Evolutionary conservation across 1,140 invertebrate genomes (phyloP).

Genomic region (Arion vulgaris): DNA sequence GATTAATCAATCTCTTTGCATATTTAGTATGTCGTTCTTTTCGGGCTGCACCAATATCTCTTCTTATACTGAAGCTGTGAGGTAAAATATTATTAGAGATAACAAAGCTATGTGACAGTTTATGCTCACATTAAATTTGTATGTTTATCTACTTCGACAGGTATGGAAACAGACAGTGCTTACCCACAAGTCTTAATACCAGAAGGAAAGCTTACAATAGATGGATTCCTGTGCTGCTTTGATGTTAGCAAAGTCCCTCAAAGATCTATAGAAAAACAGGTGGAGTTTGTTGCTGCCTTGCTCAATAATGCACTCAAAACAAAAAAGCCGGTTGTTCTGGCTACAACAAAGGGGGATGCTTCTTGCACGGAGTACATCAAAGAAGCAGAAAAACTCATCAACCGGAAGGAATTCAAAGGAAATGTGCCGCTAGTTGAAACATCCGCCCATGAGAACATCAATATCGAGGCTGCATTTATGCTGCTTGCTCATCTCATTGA

Average conservation of each 20-base stretch:
- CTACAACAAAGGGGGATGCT: conserved; percentile 97
- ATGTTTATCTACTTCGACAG: conserved; percentile 44
- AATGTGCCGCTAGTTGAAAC: conserved; percentile 92
- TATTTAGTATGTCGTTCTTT: no score
- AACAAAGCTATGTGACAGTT: no score
- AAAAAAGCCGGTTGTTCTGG: conserved; percentile 95
- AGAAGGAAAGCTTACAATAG: conserved; percentile 93
- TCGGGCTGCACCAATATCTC: no score
- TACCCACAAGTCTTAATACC: conserved; percentile 95
- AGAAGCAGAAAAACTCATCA: conserved; percentile 90
- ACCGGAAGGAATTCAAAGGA: conserved; percentile 92
- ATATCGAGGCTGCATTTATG: conserved; percentile 94
- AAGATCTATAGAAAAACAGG: conserved; percentile 82
- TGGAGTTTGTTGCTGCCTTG: conserved; percentile 68
- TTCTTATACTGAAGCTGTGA: no score
- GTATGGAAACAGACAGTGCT: conserved; percentile 86
- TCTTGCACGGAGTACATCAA: conserved; percentile 88
- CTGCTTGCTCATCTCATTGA: conserved; percentile 94
- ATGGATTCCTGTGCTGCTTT: conserved; percentile 96
- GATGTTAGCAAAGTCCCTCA: conserved; percentile 90
- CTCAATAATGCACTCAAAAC: conserved; percentile 71
- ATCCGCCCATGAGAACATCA: conserved; percentile 96
- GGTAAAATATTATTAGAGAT: no score
- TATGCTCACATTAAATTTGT: no score
- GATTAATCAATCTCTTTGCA: no score